Base-by-base conservation (phyloP, 2,113 vertebrate species). In the Theropithecus gelada region DNA sequence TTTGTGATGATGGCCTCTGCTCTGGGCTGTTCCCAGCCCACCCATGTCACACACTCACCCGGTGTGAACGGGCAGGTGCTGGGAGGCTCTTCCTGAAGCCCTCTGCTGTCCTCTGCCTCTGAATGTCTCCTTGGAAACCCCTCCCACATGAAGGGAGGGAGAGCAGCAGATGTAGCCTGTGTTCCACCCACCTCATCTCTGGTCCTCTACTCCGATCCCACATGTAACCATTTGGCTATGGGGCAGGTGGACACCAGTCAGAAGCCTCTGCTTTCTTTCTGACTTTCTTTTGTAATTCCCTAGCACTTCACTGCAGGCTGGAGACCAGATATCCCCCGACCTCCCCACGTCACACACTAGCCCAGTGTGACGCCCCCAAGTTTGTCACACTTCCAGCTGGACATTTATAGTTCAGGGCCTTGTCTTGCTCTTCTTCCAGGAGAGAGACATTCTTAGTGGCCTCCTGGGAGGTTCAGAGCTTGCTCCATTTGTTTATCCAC, bases 401-500 rank as follows among this genome's bases (percentile, higher is more conserved):
- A 9, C 45, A 23, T 22, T 14, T 48, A 45, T 18, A 9, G 30
- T 45, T 61, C 38, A 38, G 10, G 8, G 57, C 9, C 66, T 87
- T 80, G 48, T 64, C 48, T 70, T 72, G 22, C 18, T 66, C 17
- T 35, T 64, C 59, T 86, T 20, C 57, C 43, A 72, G 59, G 57
- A 6, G 2, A 1, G 45, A 25, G 57, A 40, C 40, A 22, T 55
- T 52, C 86, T 38, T 17, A 25, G 20, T 45, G 75, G 68, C 32
- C 72, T 20, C 38, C 70, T 22, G 32, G 78, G 85, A 80, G 55
- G 18, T 12, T 23, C 79, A 72, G 66, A 25, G 18, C 48, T 27
- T 0, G 2, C 64, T 48, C n/a, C 13, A 38, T 11, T 25, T 8
- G 20, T 45, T 32, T 35, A 1, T 45, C 25, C 64, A 0, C 18